Evolutionary conservation across 1,140 invertebrate species (phyloP).

Genomic region (Leptopilina boulardi): DNA sequence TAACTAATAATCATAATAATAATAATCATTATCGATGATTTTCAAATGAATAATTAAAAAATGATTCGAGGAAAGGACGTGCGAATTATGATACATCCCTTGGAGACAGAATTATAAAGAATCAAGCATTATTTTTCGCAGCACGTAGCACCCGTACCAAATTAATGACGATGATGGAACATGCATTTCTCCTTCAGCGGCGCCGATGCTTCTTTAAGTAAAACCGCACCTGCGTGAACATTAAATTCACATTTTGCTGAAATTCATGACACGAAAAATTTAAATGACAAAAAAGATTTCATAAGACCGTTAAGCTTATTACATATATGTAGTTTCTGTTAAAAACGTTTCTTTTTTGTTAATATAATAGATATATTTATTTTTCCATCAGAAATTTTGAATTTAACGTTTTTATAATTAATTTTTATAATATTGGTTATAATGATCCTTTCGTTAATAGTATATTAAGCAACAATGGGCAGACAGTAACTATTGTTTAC

Average conservation of each 20-base stretch:
- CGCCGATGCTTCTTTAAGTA: constrained; percentile 29
- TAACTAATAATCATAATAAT: no score
- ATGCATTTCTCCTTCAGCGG: constrained; percentile 49
- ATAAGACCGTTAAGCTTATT: no score
- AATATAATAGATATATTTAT: no score
- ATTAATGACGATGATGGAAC: constrained; percentile 50
- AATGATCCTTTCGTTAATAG: no score
- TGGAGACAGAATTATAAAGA: background rate
- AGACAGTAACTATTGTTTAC: no score
- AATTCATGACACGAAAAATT: background rate
- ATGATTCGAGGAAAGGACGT: background rate
- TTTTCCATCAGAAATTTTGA: no score
- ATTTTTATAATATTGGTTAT: no score
- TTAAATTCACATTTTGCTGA: background rate
- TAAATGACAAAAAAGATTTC: background rate
- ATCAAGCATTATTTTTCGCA: constrained; percentile 36
- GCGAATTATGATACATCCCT: background rate
- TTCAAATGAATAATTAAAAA: background rate
- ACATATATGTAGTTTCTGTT: no score
- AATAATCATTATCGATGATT: background rate
- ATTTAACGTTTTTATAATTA: no score
- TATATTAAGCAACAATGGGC: no score
- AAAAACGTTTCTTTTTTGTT: no score
- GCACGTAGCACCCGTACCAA: constrained; percentile 37
- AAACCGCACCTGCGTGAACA: constrained; percentile 47